These are phyloP conservation scores for Thecophora atra DNA, from an alignment of 2,888 invertebrate genomes.

Conservation along the genomic window DNA sequence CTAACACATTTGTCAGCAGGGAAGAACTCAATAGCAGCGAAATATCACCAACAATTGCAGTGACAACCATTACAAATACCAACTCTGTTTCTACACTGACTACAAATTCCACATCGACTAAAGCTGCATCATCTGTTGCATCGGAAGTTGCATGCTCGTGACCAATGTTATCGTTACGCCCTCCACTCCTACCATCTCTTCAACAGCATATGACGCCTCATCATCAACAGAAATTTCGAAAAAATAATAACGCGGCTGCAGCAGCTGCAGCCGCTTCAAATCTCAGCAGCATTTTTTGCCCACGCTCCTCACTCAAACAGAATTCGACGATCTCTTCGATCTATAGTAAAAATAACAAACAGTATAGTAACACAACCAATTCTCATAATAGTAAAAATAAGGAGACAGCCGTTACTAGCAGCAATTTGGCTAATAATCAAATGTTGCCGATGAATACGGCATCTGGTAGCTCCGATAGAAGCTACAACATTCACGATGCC, in stretches of 20 bases:
- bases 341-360: slow-evolving; percentile 34
- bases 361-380: slow-evolving; percentile 39
- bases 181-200: slow-evolving; percentile 36
- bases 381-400: slow-evolving; percentile 46
- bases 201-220: slow-evolving; percentile 37
- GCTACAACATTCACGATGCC: slow-evolving; percentile 45
- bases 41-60: no score
- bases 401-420: slow-evolving; percentile 37
- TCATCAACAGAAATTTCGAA: slow-evolving; percentile 57
- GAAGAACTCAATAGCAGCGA: slow-evolving; percentile 37
- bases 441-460: slow-evolving; percentile 36
- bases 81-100: slow-evolving; percentile 39
- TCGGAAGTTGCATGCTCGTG: slow-evolving; percentile 66
- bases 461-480: slow-evolving; percentile 27
- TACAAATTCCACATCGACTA: slow-evolving; percentile 44
- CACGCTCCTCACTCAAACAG: slow-evolving; percentile 50
- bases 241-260: slow-evolving; percentile 62
- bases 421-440: slow-evolving; percentile 44
- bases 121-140: slow-evolving; percentile 48
- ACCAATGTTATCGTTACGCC: slow-evolving; percentile 48
- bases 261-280: slow-evolving; percentile 64
- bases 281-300: slow-evolving; percentile 62
- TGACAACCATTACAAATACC: slow-evolving; percentile 39
- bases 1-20: slow-evolving; percentile 32
- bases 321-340: slow-evolving; percentile 21